Percentiles rank a stretch among this genome's conserved stretches.
phyloP scores from a whole-genome alignment of 2,113 vertebrate genomes.

The Hippolais icterina region DNA sequence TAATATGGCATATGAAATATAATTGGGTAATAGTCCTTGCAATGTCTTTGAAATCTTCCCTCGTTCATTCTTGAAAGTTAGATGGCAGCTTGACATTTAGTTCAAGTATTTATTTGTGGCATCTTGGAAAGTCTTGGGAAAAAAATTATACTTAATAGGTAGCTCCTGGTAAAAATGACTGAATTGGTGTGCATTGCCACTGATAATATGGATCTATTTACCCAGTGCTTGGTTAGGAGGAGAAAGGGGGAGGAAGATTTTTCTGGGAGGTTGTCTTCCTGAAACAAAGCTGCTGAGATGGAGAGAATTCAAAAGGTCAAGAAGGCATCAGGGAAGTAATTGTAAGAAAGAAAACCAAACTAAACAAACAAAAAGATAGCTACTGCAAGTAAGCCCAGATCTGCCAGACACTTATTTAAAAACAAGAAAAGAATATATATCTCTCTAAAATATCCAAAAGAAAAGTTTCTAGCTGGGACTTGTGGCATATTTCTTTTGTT shows the following conservation, averaged over 20 bases:
- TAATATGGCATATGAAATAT: not conserved
- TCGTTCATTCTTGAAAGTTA: not conserved
- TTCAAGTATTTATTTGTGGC: constrained; percentile 19
- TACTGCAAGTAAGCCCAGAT: constrained; percentile 7
- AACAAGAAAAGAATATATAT: not conserved
- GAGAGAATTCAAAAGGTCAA: constrained; percentile 61
- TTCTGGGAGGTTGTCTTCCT: not conserved
- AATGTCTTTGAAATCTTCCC: not conserved
- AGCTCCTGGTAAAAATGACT: not conserved
- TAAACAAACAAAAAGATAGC: not conserved
- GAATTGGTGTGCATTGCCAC: not conserved
- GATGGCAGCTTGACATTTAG: not conserved
- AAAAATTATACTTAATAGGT: constrained; percentile 17
- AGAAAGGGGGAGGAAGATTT: not conserved
- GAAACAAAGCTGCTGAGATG: not conserved
- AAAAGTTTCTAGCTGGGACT: not conserved
- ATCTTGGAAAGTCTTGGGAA: not conserved
- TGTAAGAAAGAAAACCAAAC: constrained; percentile 42
- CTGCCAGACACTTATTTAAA: constrained; percentile 32
- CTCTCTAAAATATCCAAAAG: not conserved
- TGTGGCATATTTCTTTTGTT: not conserved
- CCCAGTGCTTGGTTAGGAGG: not conserved
- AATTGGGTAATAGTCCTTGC: not conserved
- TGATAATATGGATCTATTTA: not conserved
- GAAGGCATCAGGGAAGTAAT: constrained; percentile 3